A percentile compares a stretch with the other conserved stretches of the same genome.
phyloP scores from a whole-genome alignment of 1,140 invertebrate species.

The Aethina tumida region DNA sequence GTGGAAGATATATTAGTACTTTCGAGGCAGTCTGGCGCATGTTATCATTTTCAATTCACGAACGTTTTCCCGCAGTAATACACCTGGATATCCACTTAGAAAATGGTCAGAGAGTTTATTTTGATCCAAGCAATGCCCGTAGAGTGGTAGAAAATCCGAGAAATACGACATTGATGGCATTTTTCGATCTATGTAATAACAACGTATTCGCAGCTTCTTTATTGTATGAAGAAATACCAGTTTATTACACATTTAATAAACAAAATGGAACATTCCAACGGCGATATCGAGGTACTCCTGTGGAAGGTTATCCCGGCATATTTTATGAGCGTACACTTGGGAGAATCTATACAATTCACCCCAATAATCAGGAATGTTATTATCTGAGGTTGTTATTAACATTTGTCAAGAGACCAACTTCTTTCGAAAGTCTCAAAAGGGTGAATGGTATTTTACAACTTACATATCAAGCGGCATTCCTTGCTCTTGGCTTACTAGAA shows the following conservation, averaged over 20 bases:
- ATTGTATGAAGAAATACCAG: slow-evolving; percentile 31
- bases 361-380: slow-evolving; percentile 33
- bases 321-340: slow-evolving; percentile 27
- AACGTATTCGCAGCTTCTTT: slow-evolving; percentile 32
- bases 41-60: slow-evolving; percentile 36
- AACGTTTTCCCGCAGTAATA: slow-evolving; percentile 35
- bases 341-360: slow-evolving; percentile 35
- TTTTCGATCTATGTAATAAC: slow-evolving; percentile 32
- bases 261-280: slow-evolving; percentile 15
- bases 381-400: slow-evolving; percentile 34
- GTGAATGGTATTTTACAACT: slow-evolving; percentile 30
- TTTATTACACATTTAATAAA: slow-evolving; percentile 33
- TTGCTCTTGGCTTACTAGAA: not conserved
- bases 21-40: slow-evolving; percentile 39
- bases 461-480: not conserved
- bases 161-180: slow-evolving; percentile 35
- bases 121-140: slow-evolving; percentile 25
- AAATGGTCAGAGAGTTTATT: slow-evolving; percentile 37
- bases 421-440: slow-evolving; percentile 33
- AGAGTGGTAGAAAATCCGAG: slow-evolving; percentile 24
- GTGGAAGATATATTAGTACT: slow-evolving; percentile 6
- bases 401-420: slow-evolving; percentile 34
- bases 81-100: slow-evolving; percentile 36
- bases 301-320: slow-evolving; percentile 18
- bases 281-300: slow-evolving; percentile 21